Conservation (phyloP, 2,113 vertebrate species). For the Colistium nudipinnis region DNA sequence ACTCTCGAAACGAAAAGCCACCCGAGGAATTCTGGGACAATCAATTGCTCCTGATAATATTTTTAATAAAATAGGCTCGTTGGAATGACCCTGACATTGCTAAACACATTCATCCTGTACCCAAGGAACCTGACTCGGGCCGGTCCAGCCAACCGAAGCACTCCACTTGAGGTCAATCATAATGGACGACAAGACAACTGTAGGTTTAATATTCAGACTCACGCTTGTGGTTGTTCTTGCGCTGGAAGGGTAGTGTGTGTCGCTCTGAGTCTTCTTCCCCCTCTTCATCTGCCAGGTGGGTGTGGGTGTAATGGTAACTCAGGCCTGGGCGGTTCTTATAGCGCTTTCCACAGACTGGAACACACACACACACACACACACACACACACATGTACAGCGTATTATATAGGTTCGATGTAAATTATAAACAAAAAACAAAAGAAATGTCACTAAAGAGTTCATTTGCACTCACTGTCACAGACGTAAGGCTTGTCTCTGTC, state of each 20-base stretch:
- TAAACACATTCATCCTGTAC: not conserved
- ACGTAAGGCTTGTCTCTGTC: constrained; percentile 96
- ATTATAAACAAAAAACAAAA: not conserved
- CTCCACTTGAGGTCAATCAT: constrained; percentile 5
- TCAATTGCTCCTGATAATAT: constrained; percentile 43
- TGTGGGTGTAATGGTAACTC: constrained; percentile 96
- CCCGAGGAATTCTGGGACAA: constrained; percentile 26
- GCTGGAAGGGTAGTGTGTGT: constrained; percentile 91
- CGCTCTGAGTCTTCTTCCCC: constrained; percentile 91
- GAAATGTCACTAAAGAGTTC: constrained; percentile 4
- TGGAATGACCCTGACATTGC: constrained; percentile 14
- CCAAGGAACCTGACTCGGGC: not conserved
- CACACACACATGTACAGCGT: not conserved
- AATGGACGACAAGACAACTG: not conserved
- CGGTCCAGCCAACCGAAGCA: not conserved
- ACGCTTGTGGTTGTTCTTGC: constrained; percentile 97
- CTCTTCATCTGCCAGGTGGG: constrained; percentile 94
- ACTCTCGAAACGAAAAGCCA: constrained; percentile 22
- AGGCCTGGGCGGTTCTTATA: constrained; percentile 95
- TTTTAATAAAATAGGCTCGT: constrained; percentile 16
- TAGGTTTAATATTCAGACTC: constrained; percentile 72
- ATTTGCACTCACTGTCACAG: constrained; percentile 90
- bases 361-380: constrained; percentile 44
- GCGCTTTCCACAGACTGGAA: constrained; percentile 91
- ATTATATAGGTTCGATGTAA: not conserved